Evolutionary conservation across 2,888 invertebrate genomes (phyloP), one percentile per base, ranked within the genome.

Genomic region (Pachliopta kotzebuea): DNA sequence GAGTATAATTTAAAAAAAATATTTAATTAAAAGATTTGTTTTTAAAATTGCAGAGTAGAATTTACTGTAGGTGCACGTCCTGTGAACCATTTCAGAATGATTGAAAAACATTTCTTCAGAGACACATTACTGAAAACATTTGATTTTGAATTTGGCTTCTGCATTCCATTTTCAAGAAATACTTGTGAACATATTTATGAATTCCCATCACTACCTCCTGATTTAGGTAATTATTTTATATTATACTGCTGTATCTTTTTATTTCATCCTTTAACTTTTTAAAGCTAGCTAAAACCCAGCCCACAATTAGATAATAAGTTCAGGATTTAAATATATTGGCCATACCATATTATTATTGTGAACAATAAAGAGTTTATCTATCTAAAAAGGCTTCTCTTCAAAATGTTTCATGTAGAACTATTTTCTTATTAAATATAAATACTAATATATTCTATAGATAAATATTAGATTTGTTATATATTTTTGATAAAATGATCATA

Each of bases 141-240:
- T 91, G 99, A 99, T 85, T 99, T 99, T 93, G 98, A 99, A 86
- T 99, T 99, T 93, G 99, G 99, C 56, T 99, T 98, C 87, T 99
- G 99, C 86, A 99, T 99, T 88, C 99, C 99, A 55, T 97, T 97
- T 88, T 99, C 98, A 68, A 95, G 96, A 80, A 99, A 99, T 85
- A 98, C 98, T 17, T 99, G 99, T 86, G 99, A 99, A 90, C 99
- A 99, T 87, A 99, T 99, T 87, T 99, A 99, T 79, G 98, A 99
- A 90, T 99, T 99, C 92, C 99, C 99, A 17, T 93, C 95, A 66
- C 93, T 99, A 75, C 95, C 96, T 68, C 93, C 95, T 60, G 96
- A 97, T 77, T 92, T 98, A 78, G 95, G 98, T 98, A 61, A 57
- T 54, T 61, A 67, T 66, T 71, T 50, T 52, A 52, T 63, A 63